Evolutionary conservation across 2,888 invertebrate species (phyloP).

Genomic region (Troglohyphantes excavatus): DNA sequence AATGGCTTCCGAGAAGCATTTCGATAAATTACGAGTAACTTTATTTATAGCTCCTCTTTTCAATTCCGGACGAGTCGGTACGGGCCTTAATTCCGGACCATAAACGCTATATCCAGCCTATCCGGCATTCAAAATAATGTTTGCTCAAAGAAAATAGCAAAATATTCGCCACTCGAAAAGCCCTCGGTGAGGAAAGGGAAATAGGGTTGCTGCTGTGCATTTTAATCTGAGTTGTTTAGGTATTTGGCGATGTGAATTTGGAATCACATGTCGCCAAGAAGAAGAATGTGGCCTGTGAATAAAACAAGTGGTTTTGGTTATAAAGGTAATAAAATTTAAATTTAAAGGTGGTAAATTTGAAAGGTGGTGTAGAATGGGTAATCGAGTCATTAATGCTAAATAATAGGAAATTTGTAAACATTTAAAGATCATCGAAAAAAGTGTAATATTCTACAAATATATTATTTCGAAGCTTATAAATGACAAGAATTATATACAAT

Average conservation of each 20-base stretch:
- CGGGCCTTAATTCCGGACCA: constrained; percentile 73
- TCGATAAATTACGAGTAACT: constrained; percentile 68
- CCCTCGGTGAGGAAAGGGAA: constrained; percentile 22
- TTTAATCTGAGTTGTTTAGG: constrained; percentile 20
- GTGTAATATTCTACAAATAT: too few relatives aligned
- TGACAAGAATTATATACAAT: too few relatives aligned
- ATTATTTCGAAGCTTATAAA: too few relatives aligned
- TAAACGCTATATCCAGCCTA: constrained; percentile 71
- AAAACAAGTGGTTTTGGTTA: neutral
- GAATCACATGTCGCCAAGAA: neutral
- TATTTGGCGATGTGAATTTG: constrained; percentile 25
- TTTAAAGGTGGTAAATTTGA: too few relatives aligned
- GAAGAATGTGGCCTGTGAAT: neutral
- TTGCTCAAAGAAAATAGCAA: constrained; percentile 61
- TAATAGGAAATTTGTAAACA: too few relatives aligned
- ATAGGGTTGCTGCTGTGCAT: constrained; percentile 36
- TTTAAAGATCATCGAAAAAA: too few relatives aligned
- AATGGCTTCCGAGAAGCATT: constrained; percentile 66
- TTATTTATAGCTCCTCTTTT: constrained; percentile 68
- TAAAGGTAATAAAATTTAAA: too few relatives aligned
- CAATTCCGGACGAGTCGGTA: constrained; percentile 50
- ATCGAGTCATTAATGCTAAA: too few relatives aligned
- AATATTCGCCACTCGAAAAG: constrained; percentile 39
- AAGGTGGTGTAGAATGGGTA: too few relatives aligned
- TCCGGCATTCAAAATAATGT: constrained; percentile 75